These are phyloP conservation scores for Onychomys leucogaster DNA, from an alignment of 2,797 vertebrate genomes.

Conservation along the genomic window DNA sequence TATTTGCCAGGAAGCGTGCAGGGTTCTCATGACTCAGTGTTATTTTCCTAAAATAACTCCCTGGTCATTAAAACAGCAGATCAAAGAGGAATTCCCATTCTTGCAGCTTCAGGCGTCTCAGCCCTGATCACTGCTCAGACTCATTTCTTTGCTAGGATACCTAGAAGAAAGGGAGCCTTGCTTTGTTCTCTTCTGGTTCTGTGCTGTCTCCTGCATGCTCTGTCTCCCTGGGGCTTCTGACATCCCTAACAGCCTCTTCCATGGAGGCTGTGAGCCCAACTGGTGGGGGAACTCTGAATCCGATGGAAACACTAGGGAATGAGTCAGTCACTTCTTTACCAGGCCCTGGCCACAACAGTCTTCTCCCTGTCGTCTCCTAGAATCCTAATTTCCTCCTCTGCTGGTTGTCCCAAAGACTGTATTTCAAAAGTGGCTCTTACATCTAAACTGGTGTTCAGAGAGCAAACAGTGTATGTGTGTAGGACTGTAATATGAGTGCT, in stretches of 20 bases:
- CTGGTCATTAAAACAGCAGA: background rate
- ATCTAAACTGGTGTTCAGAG: background rate
- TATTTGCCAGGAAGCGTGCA: background rate
- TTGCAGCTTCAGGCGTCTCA: background rate
- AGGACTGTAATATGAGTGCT: background rate
- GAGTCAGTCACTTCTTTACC: background rate
- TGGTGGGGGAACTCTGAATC: background rate
- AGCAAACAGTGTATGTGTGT: background rate
- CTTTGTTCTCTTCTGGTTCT: background rate
- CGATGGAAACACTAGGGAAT: background rate
- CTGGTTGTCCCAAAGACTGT: background rate
- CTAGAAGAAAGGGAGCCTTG: background rate
- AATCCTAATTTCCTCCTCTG: background rate
- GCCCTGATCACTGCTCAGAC: background rate
- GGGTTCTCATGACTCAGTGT: background rate
- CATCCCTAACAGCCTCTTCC: background rate
- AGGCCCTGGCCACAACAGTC: background rate
- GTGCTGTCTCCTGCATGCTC: background rate
- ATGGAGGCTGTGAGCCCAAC: background rate
- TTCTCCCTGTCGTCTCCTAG: background rate
- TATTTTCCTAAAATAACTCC: slow-evolving; percentile 40
- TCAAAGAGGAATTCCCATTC: background rate
- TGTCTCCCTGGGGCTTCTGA: background rate
- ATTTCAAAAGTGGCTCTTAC: background rate
- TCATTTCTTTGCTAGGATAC: background rate